Percentiles rank a stretch among this genome's conserved stretches.
Conservation (phyloP, 2,113 vertebrate species). For the Ailuropoda melanoleuca region DNA sequence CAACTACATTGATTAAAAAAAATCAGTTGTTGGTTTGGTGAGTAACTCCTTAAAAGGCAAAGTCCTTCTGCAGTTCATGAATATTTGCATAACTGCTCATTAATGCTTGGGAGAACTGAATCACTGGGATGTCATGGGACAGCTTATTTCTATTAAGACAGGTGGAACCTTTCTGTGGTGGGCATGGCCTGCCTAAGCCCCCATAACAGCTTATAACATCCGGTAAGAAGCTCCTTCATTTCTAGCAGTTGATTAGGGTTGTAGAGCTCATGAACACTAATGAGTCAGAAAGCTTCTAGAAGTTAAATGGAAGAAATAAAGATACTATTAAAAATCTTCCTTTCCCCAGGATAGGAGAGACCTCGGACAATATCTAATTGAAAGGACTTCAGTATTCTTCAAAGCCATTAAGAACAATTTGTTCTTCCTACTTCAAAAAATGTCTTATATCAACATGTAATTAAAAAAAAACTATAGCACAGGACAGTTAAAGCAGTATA, state of each 20-base stretch:
- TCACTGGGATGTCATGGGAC: constrained; percentile 48
- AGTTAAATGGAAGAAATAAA: neutral
- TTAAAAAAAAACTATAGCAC: neutral
- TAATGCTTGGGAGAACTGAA: constrained; percentile 65
- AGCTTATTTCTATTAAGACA: constrained; percentile 44
- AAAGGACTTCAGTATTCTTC: neutral
- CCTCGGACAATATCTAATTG: neutral
- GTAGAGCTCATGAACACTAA: neutral
- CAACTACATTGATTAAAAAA: constrained; percentile 7
- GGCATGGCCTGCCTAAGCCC: neutral
- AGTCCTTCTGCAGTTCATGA: constrained; percentile 35
- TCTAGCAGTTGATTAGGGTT: neutral
- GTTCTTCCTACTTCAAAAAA: constrained; percentile 8
- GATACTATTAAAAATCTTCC: neutral
- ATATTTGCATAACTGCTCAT: constrained; percentile 73
- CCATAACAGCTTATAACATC: neutral
- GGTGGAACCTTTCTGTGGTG: constrained; percentile 62
- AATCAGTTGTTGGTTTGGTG: neutral
- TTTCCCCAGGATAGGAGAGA: neutral
- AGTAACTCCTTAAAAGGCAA: constrained; percentile 65
- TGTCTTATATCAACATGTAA: neutral
- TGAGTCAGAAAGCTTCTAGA: neutral
- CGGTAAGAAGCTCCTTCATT: neutral
- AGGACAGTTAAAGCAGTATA: neutral
- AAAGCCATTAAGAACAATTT: neutral